phyloP scores from a whole-genome alignment of 2,888 invertebrate genomes.

The Meandrusa payeni region DNA sequence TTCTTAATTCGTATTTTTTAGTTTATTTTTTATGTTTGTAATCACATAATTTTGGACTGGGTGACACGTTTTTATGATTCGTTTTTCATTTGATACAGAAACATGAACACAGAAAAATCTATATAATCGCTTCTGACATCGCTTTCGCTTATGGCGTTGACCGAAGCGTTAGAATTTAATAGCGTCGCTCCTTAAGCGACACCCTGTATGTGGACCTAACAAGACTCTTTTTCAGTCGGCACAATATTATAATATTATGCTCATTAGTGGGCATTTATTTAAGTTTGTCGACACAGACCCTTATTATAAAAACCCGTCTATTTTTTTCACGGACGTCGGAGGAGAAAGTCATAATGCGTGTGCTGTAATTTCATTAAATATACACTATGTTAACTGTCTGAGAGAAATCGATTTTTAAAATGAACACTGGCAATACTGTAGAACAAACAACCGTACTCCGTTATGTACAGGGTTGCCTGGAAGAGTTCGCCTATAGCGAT shows the following conservation, averaged over 20 bases:
- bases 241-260: conserved; percentile 76
- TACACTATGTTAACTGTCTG: neutral
- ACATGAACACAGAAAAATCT: too few relatives aligned
- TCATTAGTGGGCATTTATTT: conserved; percentile 71
- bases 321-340: conserved; percentile 14
- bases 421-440: too few relatives aligned
- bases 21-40: too few relatives aligned
- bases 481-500: too few relatives aligned
- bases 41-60: too few relatives aligned
- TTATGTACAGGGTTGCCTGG: too few relatives aligned
- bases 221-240: conserved; percentile 63
- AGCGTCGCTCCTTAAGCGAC: conserved; percentile 63
- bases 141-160: conserved; percentile 37
- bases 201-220: conserved; percentile 66
- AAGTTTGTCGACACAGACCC: conserved; percentile 39
- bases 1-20: too few relatives aligned
- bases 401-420: too few relatives aligned
- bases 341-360: conserved; percentile 3
- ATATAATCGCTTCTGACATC: conserved; percentile 16
- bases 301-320: conserved; percentile 31
- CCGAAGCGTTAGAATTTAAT: conserved; percentile 71
- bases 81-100: too few relatives aligned
- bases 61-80: too few relatives aligned
- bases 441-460: too few relatives aligned
- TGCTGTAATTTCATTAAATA: neutral